Evolutionary conservation across 2,888 invertebrate genomes (phyloP).

Genomic region (Eupithecia abbreviata): DNA sequence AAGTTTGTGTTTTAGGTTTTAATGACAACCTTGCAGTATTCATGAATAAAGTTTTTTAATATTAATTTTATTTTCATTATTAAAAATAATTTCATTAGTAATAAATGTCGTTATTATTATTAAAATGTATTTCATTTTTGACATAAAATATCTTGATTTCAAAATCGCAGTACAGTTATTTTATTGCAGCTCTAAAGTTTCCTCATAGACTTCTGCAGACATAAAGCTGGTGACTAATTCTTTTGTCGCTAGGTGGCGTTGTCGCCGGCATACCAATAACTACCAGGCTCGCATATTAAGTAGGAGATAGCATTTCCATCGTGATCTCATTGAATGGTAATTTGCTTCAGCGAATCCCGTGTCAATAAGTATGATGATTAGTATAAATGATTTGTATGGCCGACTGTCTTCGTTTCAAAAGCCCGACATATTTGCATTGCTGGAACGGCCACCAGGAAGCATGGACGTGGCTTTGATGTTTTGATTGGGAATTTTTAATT

Average conservation of each 20-base stretch:
- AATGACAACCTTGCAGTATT: no score
- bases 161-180: no score
- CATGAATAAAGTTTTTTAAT: no score
- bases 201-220: background rate
- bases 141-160: no score
- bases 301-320: slow-evolving; percentile 43
- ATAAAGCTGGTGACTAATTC: slow-evolving; percentile 19
- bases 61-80: no score
- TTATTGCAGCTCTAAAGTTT: background rate
- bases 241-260: slow-evolving; percentile 36
- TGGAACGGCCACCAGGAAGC: slow-evolving; percentile 13
- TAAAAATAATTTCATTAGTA: no score
- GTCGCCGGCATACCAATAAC: slow-evolving; percentile 37
- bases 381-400: slow-evolving; percentile 6
- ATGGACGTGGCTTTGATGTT: background rate
- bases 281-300: slow-evolving; percentile 46
- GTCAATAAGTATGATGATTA: slow-evolving; percentile 20
- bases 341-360: slow-evolving; percentile 30
- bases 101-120: no score
- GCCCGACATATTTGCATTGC: slow-evolving; percentile 5
- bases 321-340: slow-evolving; percentile 39
- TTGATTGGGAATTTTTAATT: background rate
- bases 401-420: background rate
- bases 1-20: no score
- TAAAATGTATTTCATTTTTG: no score